Conservation (phyloP, 2,888 invertebrate genomes). For the Unio delphinus region DNA sequence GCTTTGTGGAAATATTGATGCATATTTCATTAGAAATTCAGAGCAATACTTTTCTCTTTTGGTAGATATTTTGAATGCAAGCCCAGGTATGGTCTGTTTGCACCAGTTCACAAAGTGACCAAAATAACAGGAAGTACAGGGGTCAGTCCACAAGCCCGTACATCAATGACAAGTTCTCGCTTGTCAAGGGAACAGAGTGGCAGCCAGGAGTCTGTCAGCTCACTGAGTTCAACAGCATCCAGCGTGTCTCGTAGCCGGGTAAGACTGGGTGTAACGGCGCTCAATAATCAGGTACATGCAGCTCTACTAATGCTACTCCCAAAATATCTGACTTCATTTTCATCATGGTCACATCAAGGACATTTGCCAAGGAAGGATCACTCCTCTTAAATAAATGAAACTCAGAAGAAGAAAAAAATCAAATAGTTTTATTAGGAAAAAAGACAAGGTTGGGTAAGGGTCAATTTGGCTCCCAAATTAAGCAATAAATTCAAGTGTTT, state of each 20-base stretch:
- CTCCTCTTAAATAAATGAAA: too few relatives aligned
- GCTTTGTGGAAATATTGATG: not conserved
- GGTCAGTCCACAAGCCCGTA: slow-evolving; percentile 48
- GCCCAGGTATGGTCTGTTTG: slow-evolving; percentile 92
- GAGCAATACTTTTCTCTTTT: slow-evolving; percentile 7
- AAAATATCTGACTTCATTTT: too few relatives aligned
- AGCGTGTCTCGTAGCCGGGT: slow-evolving; percentile 77
- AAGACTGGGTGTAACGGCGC: slow-evolving; percentile 81
- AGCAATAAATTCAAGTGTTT: too few relatives aligned
- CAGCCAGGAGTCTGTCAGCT: slow-evolving; percentile 87
- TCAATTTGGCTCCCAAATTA: too few relatives aligned
- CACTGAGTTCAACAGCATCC: slow-evolving; percentile 79
- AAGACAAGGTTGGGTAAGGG: too few relatives aligned
- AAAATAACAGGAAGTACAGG: slow-evolving; percentile 75
- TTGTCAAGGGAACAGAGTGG: slow-evolving; percentile 72
- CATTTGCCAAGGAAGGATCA: too few relatives aligned
- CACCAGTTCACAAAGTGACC: slow-evolving; percentile 89
- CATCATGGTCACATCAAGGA: too few relatives aligned
- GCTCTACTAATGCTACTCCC: slow-evolving; percentile 48
- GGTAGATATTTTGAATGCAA: slow-evolving; percentile 91
- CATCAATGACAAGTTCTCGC: slow-evolving; percentile 50
- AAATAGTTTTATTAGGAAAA: too few relatives aligned
- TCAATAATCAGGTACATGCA: slow-evolving; percentile 65
- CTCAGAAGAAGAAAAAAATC: too few relatives aligned
- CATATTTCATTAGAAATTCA: not conserved